phyloP scores from a whole-genome alignment of 2,797 vertebrate genomes.

The Cyprinella venusta region DNA sequence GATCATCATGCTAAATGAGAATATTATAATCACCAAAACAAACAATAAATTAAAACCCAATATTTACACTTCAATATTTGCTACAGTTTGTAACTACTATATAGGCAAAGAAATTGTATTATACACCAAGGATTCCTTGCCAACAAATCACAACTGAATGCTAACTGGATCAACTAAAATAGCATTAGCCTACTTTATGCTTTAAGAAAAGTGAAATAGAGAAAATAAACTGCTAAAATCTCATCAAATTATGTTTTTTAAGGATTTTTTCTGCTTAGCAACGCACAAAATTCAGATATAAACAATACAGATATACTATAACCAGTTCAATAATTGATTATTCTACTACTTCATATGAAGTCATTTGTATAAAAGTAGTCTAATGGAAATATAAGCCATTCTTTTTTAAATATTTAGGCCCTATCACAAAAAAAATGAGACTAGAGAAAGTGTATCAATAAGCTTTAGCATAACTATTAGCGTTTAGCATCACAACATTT shows the following conservation, averaged over 20 bases:
- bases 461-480: background rate
- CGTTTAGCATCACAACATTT: conserved; percentile 9
- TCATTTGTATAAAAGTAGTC: background rate
- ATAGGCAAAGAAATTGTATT: no score
- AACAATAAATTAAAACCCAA: background rate
- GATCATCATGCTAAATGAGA: no score
- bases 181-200: background rate
- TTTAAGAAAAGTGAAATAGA: background rate
- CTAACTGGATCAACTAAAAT: background rate
- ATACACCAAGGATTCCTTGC: background rate
- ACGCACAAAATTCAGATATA: background rate
- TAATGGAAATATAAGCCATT: background rate
- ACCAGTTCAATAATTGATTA: background rate
- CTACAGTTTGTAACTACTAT: background rate
- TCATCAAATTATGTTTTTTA: background rate
- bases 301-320: background rate
- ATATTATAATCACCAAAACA: background rate
- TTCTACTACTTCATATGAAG: background rate
- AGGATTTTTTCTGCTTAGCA: background rate
- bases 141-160: background rate
- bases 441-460: no score
- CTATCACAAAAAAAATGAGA: background rate
- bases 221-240: background rate
- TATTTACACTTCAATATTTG: background rate
- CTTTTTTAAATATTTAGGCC: background rate